Evolutionary conservation across 2,113 vertebrate species (phyloP), one percentile per base, ranked within the genome.

Genomic region (Takifugu flavidus): DNA sequence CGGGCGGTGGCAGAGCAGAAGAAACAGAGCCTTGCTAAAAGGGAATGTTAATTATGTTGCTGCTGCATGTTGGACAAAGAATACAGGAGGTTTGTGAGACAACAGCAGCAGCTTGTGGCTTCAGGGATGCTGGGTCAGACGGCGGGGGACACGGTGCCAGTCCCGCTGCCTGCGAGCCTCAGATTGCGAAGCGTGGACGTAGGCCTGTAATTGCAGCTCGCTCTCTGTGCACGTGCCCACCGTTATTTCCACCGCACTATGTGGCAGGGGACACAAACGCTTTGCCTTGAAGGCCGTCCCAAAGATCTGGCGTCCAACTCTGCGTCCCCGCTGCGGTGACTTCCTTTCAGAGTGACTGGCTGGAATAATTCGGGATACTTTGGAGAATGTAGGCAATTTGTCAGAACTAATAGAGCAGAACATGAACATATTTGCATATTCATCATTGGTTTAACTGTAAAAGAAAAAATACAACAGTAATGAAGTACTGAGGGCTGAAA

Each of bases 191-290:
- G 65, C 4, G 46, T 62, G 75, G 62, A 82, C 11, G 31, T 29
- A 82, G 69, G 76, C 75, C 78, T 84, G 75, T 83, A 6, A 67
- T 84, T 83, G 80, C 13, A 78, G 64, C 81, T 61, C 43, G 25
- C 25, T 15, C 63, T 77, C 61, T 80, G 68, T 75, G 78, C 77
- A 67, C 28, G n/a, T 74, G 77, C 75, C 77, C 75, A 27, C 73
- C 77, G 70, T 84, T 70, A 82, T 83, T 84, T 76, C 70, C 77
- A 83, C 78, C 77, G 77, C 65, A 55, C 82, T 73, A 51, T 60
- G 67, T 81, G 71, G 70, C 70, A 62, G 58, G 57, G 75, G 72
- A 85, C 65, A 77, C 65, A 75, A 80, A 45, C 49, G 59, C 63
- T 74, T 75, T 82, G 61, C 49, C 74, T 80, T 82, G 77, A 85